A percentile compares a stretch with the other conserved stretches of the same genome.
Evolutionary conservation across 2,888 invertebrate species (phyloP).

Genomic region (Drosophila emarginata): DNA sequence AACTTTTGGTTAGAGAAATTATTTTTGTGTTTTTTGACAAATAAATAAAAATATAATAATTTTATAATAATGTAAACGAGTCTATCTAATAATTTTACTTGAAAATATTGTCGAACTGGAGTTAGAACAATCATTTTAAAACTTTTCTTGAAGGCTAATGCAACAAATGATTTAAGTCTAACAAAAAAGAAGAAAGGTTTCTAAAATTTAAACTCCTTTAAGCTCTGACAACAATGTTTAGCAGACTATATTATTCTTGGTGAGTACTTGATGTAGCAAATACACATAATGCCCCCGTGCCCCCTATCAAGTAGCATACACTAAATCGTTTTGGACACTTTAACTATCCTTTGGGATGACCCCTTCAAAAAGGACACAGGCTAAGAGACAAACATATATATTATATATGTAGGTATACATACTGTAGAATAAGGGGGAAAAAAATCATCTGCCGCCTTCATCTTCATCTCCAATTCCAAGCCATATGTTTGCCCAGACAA

Average conservation of each 20-base stretch:
- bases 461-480: slow-evolving; percentile 41
- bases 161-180: too few relatives aligned
- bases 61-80: too few relatives aligned
- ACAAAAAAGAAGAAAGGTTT: not conserved
- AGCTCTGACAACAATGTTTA: slow-evolving; percentile 3
- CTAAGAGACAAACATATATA: slow-evolving; percentile 4
- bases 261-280: slow-evolving; percentile 36
- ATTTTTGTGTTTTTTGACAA: too few relatives aligned
- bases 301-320: slow-evolving; percentile 35
- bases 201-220: slow-evolving; percentile 3
- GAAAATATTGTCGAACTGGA: too few relatives aligned
- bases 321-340: slow-evolving; percentile 73
- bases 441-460: slow-evolving; percentile 32
- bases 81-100: too few relatives aligned
- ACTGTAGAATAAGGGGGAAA: slow-evolving; percentile 1
- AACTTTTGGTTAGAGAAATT: too few relatives aligned
- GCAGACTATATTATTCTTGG: slow-evolving; percentile 40
- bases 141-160: too few relatives aligned
- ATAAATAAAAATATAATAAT: too few relatives aligned
- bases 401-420: too few relatives aligned
- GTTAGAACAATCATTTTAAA: too few relatives aligned
- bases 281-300: slow-evolving; percentile 18
- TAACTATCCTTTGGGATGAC: slow-evolving; percentile 46
- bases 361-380: slow-evolving; percentile 32
- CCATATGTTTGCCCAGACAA: slow-evolving; percentile 53